A percentile compares a stretch with the other conserved stretches of the same genome.
Conservation (phyloP, 2,113 vertebrate species). For the Pavo muticus region DNA sequence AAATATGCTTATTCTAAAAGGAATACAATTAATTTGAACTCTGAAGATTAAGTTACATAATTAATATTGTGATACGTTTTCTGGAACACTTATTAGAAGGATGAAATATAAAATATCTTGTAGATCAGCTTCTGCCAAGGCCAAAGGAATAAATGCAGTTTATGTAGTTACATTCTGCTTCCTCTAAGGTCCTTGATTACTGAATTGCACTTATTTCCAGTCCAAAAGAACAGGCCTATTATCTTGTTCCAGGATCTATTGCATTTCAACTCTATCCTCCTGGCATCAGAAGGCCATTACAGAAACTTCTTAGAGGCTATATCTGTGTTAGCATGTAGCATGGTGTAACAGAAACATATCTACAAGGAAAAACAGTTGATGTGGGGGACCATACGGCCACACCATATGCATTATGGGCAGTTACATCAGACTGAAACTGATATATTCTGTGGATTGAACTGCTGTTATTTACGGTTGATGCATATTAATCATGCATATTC, state of each 20-base stretch:
- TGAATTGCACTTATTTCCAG: conserved; percentile 42
- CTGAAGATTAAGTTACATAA: conserved; percentile 38
- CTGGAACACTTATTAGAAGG: conserved; percentile 57
- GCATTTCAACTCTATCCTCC: neutral
- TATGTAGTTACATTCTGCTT: conserved; percentile 55
- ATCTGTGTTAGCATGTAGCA: neutral
- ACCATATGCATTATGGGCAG: neutral
- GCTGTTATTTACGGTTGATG: neutral
- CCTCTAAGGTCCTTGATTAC: conserved; percentile 19
- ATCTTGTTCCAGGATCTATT: neutral
- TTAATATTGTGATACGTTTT: conserved; percentile 49
- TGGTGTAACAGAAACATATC: neutral
- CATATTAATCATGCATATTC: neutral
- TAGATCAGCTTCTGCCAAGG: conserved; percentile 47
- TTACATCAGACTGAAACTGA: neutral
- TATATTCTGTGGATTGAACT: neutral
- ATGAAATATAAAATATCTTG: conserved; percentile 71
- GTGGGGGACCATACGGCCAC: neutral
- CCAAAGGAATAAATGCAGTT: conserved; percentile 66
- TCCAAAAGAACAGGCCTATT: conserved; percentile 41
- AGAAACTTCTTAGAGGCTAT: neutral
- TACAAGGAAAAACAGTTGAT: neutral
- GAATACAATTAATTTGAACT: conserved; percentile 32
- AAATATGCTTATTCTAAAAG: conserved; percentile 65
- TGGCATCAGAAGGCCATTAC: neutral